Evolutionary conservation across 2,797 vertebrate species (phyloP).

Genomic region (Danio albolineatus): DNA sequence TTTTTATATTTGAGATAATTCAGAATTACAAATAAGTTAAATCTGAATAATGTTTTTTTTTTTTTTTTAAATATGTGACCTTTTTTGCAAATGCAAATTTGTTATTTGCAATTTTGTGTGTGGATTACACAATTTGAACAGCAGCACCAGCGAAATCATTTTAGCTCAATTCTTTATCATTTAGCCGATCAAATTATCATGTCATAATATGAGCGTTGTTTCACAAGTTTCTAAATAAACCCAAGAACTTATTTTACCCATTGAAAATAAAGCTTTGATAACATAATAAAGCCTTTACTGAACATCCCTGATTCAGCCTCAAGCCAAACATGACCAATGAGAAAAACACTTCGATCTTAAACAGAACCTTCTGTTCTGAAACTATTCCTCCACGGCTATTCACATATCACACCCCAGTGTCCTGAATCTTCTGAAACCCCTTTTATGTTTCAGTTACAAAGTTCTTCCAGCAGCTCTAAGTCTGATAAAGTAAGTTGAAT

Average conservation of each 20-base stretch:
- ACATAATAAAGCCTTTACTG: background rate
- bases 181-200: background rate
- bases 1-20: too few species aligned
- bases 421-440: conserved; percentile 65
- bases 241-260: background rate
- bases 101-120: background rate
- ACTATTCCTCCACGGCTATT: conserved; percentile 26
- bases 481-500: conserved; percentile 78
- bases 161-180: background rate
- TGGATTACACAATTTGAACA: background rate
- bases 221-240: background rate
- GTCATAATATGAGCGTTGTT: background rate
- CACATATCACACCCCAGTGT: conserved; percentile 49
- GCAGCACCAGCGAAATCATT: background rate
- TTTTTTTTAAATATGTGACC: too few species aligned
- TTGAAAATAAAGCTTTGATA: background rate
- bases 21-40: too few species aligned
- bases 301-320: conserved; percentile 28
- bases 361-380: background rate
- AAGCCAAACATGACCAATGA: background rate
- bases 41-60: too few species aligned
- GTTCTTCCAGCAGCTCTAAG: conserved; percentile 70
- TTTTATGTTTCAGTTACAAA: conserved; percentile 83
- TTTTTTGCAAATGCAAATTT: too few species aligned
- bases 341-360: background rate